Conservation (phyloP, 1,140 invertebrate genomes). For the Eciton burchellii region DNA sequence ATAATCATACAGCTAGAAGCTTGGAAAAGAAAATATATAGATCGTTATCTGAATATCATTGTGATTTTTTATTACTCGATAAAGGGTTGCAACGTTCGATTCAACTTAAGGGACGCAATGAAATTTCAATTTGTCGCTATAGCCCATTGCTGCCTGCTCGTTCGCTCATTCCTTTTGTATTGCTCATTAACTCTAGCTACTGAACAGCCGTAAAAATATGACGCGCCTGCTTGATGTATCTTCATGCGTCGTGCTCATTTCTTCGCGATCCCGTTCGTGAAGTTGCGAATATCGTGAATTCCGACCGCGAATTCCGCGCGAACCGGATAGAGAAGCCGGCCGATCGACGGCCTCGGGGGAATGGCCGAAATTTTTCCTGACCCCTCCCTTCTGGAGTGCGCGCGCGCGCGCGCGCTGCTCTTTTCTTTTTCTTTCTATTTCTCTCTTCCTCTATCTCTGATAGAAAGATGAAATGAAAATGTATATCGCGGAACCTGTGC, state of each 20-base stretch:
- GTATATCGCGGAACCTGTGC: conserved; percentile 73
- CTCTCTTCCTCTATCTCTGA: conserved; percentile 34
- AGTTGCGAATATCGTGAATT: conserved; percentile 47
- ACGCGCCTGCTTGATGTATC: neutral
- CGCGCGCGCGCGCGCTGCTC: neutral
- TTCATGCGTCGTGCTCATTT: neutral
- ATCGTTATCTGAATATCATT: no score
- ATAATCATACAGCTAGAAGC: no score
- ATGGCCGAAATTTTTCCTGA: conserved; percentile 54
- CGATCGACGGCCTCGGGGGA: conserved; percentile 29
- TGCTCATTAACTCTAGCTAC: conserved; percentile 43
- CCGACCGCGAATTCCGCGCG: conserved; percentile 10
- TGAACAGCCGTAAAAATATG: conserved; percentile 31
- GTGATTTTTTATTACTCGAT: neutral
- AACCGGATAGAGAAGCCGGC: conserved; percentile 22
- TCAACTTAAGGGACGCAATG: neutral
- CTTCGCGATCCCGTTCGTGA: neutral
- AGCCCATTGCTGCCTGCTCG: neutral
- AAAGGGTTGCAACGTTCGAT: no score
- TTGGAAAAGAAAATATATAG: no score
- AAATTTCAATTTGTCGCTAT: conserved; percentile 9
- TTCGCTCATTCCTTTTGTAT: neutral
- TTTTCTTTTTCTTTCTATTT: neutral
- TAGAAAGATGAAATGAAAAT: conserved; percentile 73
- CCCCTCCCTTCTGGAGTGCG: neutral